phyloP scores from a whole-genome alignment of 2,113 vertebrate genomes.

The Podarcis muralis region DNA sequence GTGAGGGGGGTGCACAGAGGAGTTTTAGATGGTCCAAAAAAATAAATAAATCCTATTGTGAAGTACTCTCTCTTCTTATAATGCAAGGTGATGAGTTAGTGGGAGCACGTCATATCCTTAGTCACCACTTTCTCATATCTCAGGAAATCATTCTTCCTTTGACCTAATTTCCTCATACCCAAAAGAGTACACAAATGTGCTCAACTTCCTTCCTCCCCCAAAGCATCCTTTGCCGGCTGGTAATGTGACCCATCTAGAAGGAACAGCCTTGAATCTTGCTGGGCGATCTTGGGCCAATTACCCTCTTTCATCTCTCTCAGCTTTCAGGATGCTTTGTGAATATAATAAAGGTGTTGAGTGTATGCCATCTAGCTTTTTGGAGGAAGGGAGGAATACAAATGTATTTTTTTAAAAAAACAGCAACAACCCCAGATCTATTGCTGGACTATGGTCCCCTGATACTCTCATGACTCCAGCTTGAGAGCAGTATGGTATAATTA shows the following conservation, averaged over 20 bases:
- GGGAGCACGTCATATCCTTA: constrained; percentile 29
- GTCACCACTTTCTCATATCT: not conserved
- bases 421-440: too few species aligned
- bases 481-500: too few species aligned
- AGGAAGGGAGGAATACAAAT: too few species aligned
- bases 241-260: not conserved
- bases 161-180: not conserved
- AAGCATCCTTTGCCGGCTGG: not conserved
- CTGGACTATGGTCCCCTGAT: too few species aligned
- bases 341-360: too few species aligned
- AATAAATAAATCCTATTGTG: constrained; percentile 15
- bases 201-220: not conserved
- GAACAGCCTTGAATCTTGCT: not conserved
- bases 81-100: constrained; percentile 39
- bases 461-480: too few species aligned
- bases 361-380: too few species aligned
- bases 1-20: not conserved
- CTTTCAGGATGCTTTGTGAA: too few species aligned
- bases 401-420: too few species aligned
- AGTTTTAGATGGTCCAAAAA: not conserved
- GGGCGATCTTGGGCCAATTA: too few species aligned
- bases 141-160: constrained; percentile 6
- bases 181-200: constrained; percentile 3
- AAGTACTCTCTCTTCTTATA: constrained; percentile 37
- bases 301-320: too few species aligned